Conservation (phyloP, 2,113 vertebrate species). For the Myrmecophaga tridactyla region DNA sequence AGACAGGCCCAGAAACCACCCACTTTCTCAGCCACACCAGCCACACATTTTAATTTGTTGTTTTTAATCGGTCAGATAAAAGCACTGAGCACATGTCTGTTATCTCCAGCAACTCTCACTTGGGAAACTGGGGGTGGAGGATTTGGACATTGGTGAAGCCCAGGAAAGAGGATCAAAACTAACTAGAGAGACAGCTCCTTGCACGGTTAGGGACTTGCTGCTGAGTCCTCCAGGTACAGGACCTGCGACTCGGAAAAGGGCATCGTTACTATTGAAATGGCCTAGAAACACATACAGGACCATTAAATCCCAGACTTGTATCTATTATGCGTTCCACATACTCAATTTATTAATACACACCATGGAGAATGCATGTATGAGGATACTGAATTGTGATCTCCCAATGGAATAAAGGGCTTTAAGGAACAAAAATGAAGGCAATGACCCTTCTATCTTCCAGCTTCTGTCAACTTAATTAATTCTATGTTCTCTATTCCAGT, state of each 20-base stretch:
- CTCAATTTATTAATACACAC: background rate
- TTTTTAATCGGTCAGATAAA: background rate
- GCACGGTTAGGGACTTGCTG: fast-evolving
- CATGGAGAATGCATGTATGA: fast-evolving
- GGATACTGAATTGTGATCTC: background rate
- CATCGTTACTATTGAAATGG: too few relatives aligned
- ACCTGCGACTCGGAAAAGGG: background rate
- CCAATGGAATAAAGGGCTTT: background rate
- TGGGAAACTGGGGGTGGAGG: fast-evolving
- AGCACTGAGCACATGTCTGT: background rate
- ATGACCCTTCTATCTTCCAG: fast-evolving
- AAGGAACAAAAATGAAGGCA: background rate
- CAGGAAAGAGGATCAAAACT: too few relatives aligned
- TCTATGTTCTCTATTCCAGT: background rate
- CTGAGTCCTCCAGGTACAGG: background rate
- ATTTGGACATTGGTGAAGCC: fast-evolving
- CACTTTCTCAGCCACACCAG: background rate
- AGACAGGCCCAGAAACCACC: background rate
- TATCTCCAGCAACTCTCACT: fast-evolving
- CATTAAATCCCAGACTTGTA: background rate
- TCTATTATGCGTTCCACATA: background rate
- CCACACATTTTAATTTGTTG: fast-evolving
- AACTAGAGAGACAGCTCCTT: background rate
- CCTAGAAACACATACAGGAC: background rate
- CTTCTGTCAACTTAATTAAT: background rate